Percentiles rank a stretch among this genome's conserved stretches.
Conservation (phyloP, 2,113 vertebrate species). For the Dendropsophus ebraccatus region DNA sequence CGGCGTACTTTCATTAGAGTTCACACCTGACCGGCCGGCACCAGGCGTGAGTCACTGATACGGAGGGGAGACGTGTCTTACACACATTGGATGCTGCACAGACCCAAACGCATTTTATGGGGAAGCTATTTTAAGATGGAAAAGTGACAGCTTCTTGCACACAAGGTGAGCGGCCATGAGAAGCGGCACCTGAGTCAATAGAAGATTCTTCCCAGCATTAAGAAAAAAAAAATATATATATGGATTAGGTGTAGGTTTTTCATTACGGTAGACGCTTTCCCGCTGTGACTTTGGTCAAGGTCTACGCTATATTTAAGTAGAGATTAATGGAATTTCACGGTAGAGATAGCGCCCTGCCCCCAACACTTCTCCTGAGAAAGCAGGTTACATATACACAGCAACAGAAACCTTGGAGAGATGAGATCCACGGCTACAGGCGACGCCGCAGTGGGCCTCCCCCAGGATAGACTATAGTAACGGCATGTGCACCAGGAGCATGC, state of each 20-base stretch:
- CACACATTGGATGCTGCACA: not conserved
- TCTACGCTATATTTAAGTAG: constrained; percentile 37
- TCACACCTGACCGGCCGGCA: not conserved
- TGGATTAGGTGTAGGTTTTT: not conserved
- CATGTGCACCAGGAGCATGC: too few relatives aligned
- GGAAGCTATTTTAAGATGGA: constrained; percentile 24
- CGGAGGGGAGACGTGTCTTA: constrained; percentile 21
- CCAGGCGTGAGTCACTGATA: not conserved
- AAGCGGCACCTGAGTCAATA: constrained; percentile 52
- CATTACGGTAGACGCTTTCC: not conserved
- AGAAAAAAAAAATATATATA: not conserved
- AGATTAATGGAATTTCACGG: constrained; percentile 40
- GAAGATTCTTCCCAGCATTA: not conserved
- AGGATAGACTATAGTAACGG: not conserved
- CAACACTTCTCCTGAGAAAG: not conserved
- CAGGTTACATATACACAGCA: constrained; percentile 37
- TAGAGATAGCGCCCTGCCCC: constrained; percentile 16
- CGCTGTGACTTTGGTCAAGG: constrained; percentile 33
- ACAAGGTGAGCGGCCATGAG: constrained; percentile 30
- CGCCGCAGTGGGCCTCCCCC: not conserved
- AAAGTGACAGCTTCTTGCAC: not conserved
- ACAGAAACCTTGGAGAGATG: constrained; percentile 15
- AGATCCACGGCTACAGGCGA: constrained; percentile 24
- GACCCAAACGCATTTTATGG: constrained; percentile 1
- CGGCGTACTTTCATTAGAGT: not conserved